Base-by-base conservation (phyloP, 1,140 invertebrate genomes). In the Copidosoma floridanum region DNA sequence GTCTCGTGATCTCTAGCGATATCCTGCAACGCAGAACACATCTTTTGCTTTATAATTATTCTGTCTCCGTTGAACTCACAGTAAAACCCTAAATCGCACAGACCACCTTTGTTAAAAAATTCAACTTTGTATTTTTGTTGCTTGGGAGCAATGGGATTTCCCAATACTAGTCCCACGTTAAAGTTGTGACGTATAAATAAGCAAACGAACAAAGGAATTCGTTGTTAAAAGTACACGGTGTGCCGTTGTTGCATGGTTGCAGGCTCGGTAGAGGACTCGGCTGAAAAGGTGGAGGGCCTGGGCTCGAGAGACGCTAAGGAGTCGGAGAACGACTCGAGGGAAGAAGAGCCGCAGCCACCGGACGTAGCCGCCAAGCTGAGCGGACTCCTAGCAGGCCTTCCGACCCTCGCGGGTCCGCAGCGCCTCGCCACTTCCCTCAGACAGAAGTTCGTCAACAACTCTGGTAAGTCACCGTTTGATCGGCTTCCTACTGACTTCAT, bases 231-330 rank as follows among this genome's bases (percentile, higher is more conserved):
- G n/a, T n/a, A n/a, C n/a, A n/a, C n/a, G n/a, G n/a, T n/a, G n/a
- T n/a, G n/a, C n/a, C n/a, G n/a, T 32, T 32, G 29, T 12, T 32
- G 6, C 6, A 32, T 58, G 32, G 38, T 67, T 70, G 46, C 62
- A 78, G 77, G 65, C 69, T 76, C 72, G 71, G 73, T 79, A 77
- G 65, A 70, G 68, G 71, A 74, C 66, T 77, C 72, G 71, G 65
- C 71, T 74, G 72, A 72, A 81, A 78, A 80, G 75, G 79, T 79
- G 80, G 79, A 80, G 78, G 79, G 80, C 76, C 77, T 72, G 68
- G 77, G 73, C 72, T 74, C 71, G 58, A 71, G 64, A 71, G 72
- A 70, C 67, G 68, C 69, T 64, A 75, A 68, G 67, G 76, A 81
- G 78, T 79, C 77, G 76, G 73, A 66, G 65, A 78, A 71, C 69